Percentiles rank a stretch among this genome's conserved stretches.
Evolutionary conservation across 2,888 invertebrate species (phyloP).

Genomic region (Hipparchia sbordonii): DNA sequence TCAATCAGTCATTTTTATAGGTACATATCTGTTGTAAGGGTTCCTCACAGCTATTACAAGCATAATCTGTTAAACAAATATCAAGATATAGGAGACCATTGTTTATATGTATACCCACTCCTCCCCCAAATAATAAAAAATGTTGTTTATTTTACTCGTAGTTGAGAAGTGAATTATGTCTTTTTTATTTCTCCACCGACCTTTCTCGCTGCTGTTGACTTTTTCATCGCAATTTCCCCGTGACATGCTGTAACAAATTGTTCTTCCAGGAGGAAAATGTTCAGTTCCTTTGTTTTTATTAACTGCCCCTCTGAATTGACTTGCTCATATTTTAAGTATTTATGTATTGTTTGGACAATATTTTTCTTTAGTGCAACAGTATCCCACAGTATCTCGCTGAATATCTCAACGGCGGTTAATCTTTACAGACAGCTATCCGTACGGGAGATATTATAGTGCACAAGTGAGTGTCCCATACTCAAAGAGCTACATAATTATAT

Average conservation of each 20-base stretch:
- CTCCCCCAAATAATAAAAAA: background rate
- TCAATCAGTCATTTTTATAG: too few relatives aligned
- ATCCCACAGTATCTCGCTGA: too few relatives aligned
- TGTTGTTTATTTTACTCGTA: background rate
- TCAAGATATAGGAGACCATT: background rate
- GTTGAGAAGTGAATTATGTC: conserved; percentile 27
- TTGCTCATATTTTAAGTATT: background rate
- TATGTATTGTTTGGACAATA: too few relatives aligned
- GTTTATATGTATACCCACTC: background rate
- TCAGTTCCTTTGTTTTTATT: conserved; percentile 24
- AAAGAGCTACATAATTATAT: too few relatives aligned
- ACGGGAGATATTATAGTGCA: too few relatives aligned
- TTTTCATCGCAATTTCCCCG: conserved; percentile 29
- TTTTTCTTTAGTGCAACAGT: too few relatives aligned
- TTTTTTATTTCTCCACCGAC: conserved; percentile 31
- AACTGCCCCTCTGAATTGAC: conserved; percentile 11
- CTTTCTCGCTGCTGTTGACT: conserved; percentile 30
- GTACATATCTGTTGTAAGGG: too few relatives aligned
- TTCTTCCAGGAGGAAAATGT: conserved; percentile 22
- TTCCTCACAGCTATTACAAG: too few relatives aligned
- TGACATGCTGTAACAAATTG: conserved; percentile 33
- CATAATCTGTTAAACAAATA: background rate
- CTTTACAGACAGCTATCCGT: too few relatives aligned
- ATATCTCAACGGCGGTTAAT: too few relatives aligned
- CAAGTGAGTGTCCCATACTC: too few relatives aligned